Evolutionary conservation across 2,888 invertebrate genomes (phyloP), one percentile per base, ranked within the genome.

Genomic region (Harpagoxenus sublaevis): DNA sequence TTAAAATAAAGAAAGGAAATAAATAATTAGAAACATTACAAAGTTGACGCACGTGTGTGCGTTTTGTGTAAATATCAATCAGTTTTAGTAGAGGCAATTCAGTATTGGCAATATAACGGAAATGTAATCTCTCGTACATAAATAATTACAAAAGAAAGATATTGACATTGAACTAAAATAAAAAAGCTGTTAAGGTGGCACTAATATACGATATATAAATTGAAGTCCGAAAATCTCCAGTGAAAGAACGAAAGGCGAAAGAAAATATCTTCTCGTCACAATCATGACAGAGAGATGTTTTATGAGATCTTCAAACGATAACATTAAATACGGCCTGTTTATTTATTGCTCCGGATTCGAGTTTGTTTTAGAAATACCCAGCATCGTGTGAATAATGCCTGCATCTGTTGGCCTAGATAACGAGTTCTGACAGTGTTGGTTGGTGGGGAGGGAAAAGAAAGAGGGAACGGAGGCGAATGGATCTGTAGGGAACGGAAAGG

Each of bases 391-490:
- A 91, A 92, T 91, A 91, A 89, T 88, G 82, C 78, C 84, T 86
- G 86, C 86, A 89, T 90, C 89, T 89, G 89, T 91, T 92, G 92
- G 89, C 92, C 91, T 89, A 92, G 92, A 93, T 93, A 92, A 92
- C 89, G 87, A 88, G 85, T 83, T 73, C 79, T 83, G 84, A 73
- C 79, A 73, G 79, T 74, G 53, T 35, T 83, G 63, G 84, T 75
- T 62, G 12, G 53, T 66, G 28, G 35, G 73, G 62, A 75, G 70
- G 66, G 77, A 88, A 84, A 71, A 82, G 73, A 81, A 62, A 71
- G 81, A 81, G 74, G 18, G 68, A 42, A 83, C n/a, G 23, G 15
- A 57, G 57, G 62, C 81, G 75, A 81, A 63, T 71, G 82, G 57
- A 65, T 70, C 39, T 65, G 55, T 35, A 45, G 55, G 55, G 42